Conservation (phyloP, 30 jellyfish, hydroid and myxozoan species). For the Hydractinia echinata region DNA sequence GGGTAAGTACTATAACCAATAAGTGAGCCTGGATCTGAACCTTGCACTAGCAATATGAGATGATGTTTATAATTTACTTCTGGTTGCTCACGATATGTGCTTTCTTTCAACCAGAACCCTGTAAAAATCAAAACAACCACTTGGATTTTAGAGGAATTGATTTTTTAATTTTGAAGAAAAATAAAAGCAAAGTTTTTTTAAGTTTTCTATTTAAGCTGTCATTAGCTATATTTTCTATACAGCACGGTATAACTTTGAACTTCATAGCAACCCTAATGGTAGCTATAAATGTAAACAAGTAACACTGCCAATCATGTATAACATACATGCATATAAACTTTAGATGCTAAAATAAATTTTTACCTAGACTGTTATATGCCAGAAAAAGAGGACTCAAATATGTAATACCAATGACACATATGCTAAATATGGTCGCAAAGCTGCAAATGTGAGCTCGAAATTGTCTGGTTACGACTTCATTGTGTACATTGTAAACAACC, state of each 20-base stretch:
- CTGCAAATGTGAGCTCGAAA: slow-evolving; percentile 76
- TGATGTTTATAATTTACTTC: slow-evolving; percentile 79
- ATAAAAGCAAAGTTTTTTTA: not conserved
- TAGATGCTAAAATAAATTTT: not conserved
- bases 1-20: slow-evolving; percentile 83
- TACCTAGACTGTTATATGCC: slow-evolving; percentile 83
- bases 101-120: slow-evolving; percentile 91
- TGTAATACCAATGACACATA: slow-evolving; percentile 41
- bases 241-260: not conserved
- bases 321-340: not conserved
- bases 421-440: slow-evolving; percentile 54
- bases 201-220: not conserved
- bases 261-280: not conserved
- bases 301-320: not conserved
- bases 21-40: slow-evolving; percentile 41
- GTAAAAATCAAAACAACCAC: not conserved
- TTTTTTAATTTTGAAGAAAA: not conserved
- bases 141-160: not conserved
- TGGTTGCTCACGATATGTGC: slow-evolving; percentile 90
- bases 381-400: slow-evolving; percentile 61
- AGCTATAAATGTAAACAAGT: not conserved
- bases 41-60: slow-evolving; percentile 49
- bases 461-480: slow-evolving; percentile 47
- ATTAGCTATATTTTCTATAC: no score
- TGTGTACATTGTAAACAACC: slow-evolving; percentile 18